phyloP scores from a whole-genome alignment of 2,888 invertebrate species.

The Diadromus collaris region DNA sequence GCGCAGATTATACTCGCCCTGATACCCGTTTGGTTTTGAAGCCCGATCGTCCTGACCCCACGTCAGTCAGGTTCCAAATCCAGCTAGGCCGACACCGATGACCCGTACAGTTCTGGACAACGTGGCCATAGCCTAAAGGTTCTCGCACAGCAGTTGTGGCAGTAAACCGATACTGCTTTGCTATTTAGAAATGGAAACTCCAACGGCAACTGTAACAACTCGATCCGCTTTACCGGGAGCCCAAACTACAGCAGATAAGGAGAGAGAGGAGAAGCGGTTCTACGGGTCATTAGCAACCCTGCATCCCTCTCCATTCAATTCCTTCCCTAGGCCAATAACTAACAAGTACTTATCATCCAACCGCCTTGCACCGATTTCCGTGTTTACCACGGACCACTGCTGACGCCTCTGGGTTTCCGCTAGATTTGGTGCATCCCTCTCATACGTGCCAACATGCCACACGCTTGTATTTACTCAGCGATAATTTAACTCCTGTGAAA shows the following conservation, averaged over 20 bases:
- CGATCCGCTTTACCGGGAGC: background rate
- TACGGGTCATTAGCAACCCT: background rate
- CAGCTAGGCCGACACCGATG: slow-evolving; percentile 20
- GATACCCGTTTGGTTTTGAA: slow-evolving; percentile 35
- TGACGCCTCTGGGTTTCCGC: background rate
- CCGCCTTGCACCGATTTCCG: background rate
- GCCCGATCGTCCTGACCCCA: slow-evolving; percentile 23
- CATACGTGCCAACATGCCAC: slow-evolving; percentile 1
- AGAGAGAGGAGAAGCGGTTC: background rate
- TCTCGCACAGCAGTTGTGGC: background rate
- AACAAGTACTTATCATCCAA: background rate
- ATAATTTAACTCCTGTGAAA: slow-evolving; percentile 31
- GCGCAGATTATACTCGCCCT: slow-evolving; percentile 35
- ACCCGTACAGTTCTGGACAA: slow-evolving; percentile 22
- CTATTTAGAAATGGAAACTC: background rate
- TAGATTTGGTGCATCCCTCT: slow-evolving; percentile 19
- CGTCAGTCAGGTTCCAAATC: slow-evolving; percentile 24
- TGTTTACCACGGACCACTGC: background rate
- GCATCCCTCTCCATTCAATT: background rate
- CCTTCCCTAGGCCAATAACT: background rate
- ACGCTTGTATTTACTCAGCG: slow-evolving; percentile 16
- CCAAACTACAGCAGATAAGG: background rate
- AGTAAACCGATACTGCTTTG: slow-evolving; percentile 3
- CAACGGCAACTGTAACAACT: background rate
- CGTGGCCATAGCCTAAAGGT: background rate